Base-by-base conservation (phyloP, 2,113 vertebrate genomes). In the Aphyosemion australe region DNA sequence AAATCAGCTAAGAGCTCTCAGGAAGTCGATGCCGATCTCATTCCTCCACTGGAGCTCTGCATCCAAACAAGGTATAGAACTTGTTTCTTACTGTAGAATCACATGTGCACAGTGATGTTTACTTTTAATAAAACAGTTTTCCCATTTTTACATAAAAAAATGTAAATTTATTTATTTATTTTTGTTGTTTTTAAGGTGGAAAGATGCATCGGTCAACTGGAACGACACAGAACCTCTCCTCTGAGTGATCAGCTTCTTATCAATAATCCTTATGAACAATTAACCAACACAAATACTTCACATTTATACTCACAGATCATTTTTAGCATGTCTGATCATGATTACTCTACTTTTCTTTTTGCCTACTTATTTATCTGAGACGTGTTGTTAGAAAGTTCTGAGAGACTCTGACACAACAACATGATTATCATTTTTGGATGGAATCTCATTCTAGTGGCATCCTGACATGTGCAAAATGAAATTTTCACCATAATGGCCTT, bases 141-240 rank as follows among this genome's bases (percentile, higher is more conserved):
- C 5, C 26, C 26, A 26, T 26, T 26, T 26, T 26, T 26, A 26
- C 26, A 26, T 26, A 26, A 26, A 26, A 5, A 26, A 26, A 26
- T 26, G 26, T 26, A 26, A 26, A 26, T 26, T 48, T 32, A 57
- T 12, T 3, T 3, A 37, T 5, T 55, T 19, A 41, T 32, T 39
- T 41, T 47, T 20, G 2, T 6, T 82, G 16, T 73, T 75, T 58
- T 56, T 14, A 65, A 98, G 96, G 82, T 98, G 97, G 96, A 93
- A 92, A 65, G 92, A 95, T 58, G 96, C 96, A 1, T 79, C 65
- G 1, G 92, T 98, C 39, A 85, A 87, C 79, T 99, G 97, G 96
- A 98, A 99, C 0, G 93, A 94, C 73, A 95, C 95, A 0, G 96
- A 99, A 12, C 97, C 97, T 2, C 95, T 98, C 84, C 92, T 99